Evolutionary conservation across 2,113 vertebrate genomes (phyloP).

Genomic region (Triplophysa rosa): DNA sequence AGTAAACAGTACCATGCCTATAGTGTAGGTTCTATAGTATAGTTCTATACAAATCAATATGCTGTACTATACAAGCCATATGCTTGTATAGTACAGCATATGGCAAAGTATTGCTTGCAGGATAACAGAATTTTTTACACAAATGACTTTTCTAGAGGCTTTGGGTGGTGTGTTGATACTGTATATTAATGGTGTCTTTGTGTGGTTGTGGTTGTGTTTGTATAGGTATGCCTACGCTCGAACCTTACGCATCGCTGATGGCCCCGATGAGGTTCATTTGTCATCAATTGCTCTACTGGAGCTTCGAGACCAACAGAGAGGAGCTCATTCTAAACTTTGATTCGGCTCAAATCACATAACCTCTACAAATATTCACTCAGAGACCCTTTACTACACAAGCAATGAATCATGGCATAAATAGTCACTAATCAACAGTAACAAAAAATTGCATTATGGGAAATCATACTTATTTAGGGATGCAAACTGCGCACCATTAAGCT

Average conservation of each 20-base stretch:
- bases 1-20: too few species aligned
- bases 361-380: background rate
- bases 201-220: constrained; percentile 2
- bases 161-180: background rate
- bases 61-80: too few species aligned
- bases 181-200: background rate
- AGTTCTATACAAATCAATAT: too few species aligned
- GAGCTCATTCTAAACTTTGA: constrained; percentile 77
- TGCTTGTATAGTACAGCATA: too few species aligned
- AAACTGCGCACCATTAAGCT: too few species aligned
- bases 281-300: constrained; percentile 83
- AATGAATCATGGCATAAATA: background rate
- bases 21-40: too few species aligned
- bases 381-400: background rate
- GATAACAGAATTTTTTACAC: too few species aligned
- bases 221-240: constrained; percentile 79
- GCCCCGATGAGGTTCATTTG: constrained; percentile 93
- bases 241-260: constrained; percentile 84
- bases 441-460: background rate
- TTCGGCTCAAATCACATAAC: background rate
- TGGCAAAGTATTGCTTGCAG: too few species aligned
- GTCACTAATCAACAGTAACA: background rate
- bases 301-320: constrained; percentile 78
- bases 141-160: background rate
- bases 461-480: background rate